A percentile compares a stretch with the other conserved stretches of the same genome.
phyloP scores from a whole-genome alignment of 2,888 invertebrate species.

The Lasioglossum zephyrum region DNA sequence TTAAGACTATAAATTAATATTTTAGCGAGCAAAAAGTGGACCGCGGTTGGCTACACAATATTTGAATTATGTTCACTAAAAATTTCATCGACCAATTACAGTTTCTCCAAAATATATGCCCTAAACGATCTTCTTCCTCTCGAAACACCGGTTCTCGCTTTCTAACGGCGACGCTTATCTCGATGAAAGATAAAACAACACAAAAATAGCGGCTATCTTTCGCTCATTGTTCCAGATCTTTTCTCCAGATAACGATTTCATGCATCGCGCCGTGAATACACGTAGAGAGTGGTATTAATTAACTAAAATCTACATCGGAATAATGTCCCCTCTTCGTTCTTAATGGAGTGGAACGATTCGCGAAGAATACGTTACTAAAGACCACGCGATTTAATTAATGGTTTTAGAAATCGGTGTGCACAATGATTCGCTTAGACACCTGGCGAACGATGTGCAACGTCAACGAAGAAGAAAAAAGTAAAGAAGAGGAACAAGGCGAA shows the following conservation, averaged over 20 bases:
- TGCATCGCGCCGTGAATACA: not conserved
- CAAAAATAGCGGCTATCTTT: not conserved
- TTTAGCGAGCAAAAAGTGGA: no score
- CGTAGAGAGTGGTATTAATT: not conserved
- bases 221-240: not conserved
- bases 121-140: not conserved
- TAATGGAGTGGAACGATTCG: conserved; percentile 1
- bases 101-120: not conserved
- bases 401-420: not conserved
- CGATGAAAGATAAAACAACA: not conserved
- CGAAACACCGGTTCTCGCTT: not conserved
- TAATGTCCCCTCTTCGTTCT: not conserved
- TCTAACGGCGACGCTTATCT: not conserved
- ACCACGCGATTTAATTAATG: not conserved
- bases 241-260: not conserved
- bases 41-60: no score
- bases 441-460: not conserved
- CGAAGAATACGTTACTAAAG: not conserved
- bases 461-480: no score
- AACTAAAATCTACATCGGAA: not conserved
- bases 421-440: not conserved
- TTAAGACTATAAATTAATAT: no score
- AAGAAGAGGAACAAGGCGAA: not conserved
- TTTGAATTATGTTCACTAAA: not conserved
- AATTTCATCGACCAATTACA: not conserved